Percentiles rank a stretch among this genome's conserved stretches.
Conservation (phyloP, 2,797 vertebrate genomes). For the Adelosebastes latens region DNA sequence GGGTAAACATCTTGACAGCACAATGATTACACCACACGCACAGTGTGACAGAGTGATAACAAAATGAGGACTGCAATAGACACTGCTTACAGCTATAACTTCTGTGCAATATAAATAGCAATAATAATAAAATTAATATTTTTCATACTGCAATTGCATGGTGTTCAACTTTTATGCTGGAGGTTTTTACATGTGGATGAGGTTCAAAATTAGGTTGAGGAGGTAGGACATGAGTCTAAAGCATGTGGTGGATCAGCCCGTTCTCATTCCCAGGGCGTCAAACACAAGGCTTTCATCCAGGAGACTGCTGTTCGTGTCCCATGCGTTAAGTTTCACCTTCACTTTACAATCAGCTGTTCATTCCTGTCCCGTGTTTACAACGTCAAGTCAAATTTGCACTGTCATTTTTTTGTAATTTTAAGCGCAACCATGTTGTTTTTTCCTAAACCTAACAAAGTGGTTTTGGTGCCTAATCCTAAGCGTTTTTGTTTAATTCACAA, state of each 20-base stretch:
- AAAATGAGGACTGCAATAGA: not conserved
- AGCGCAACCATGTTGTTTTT: too few relatives aligned
- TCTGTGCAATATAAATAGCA: slow-evolving; percentile 3
- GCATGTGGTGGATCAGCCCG: too few relatives aligned
- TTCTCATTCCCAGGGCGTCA: too few relatives aligned
- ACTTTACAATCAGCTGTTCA: too few relatives aligned
- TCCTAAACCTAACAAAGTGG: too few relatives aligned
- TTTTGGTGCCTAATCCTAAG: fast-evolving
- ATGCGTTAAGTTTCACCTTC: too few relatives aligned
- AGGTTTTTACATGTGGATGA: not conserved
- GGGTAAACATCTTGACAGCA: slow-evolving; percentile 20
- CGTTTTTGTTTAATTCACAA: too few relatives aligned
- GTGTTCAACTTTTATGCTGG: not conserved
- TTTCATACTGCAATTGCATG: slow-evolving; percentile 5
- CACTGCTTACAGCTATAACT: not conserved
- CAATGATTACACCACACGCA: not conserved
- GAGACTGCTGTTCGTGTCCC: fast-evolving
- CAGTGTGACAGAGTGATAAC: slow-evolving; percentile 17
- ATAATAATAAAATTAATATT: not conserved
- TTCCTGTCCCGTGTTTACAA: too few relatives aligned
- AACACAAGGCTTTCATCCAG: too few relatives aligned
- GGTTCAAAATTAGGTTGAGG: not conserved
- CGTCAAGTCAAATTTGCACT: fast-evolving
- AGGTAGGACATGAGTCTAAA: not conserved
- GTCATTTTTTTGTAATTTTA: fast-evolving